phyloP scores from a whole-genome alignment of 2,888 invertebrate genomes.

The Gibbula magus region DNA sequence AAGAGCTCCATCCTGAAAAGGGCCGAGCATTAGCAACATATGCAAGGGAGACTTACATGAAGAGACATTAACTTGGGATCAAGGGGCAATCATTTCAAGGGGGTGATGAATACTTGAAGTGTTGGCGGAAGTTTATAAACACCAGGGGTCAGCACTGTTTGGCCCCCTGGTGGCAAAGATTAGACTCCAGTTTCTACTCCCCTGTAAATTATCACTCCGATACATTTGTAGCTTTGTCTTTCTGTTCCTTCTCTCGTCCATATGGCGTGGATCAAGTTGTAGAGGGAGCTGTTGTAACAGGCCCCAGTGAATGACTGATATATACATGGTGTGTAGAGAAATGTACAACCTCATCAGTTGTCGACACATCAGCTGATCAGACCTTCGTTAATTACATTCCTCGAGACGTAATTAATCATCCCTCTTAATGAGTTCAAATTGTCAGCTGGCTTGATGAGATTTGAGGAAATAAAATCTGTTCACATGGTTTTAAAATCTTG shows the following conservation, averaged over 20 bases:
- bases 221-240: slow-evolving; percentile 24
- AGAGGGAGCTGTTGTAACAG: not conserved
- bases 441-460: no score
- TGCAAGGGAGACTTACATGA: slow-evolving; percentile 15
- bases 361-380: no score
- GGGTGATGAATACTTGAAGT: slow-evolving; percentile 23
- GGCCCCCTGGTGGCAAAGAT: slow-evolving; percentile 16
- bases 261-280: slow-evolving; percentile 10
- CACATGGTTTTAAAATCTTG: no score
- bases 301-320: not conserved
- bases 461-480: no score
- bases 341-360: no score
- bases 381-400: no score
- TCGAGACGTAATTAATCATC: no score
- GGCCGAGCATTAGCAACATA: slow-evolving; percentile 17
- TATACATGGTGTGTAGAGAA: no score
- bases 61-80: slow-evolving; percentile 22
- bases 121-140: slow-evolving; percentile 25
- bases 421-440: no score
- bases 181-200: slow-evolving; percentile 4
- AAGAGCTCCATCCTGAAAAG: slow-evolving; percentile 9
- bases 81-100: slow-evolving; percentile 20
- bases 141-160: slow-evolving; percentile 16
- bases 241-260: not conserved
- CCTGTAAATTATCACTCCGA: slow-evolving; percentile 13